Evolutionary conservation across 1,140 invertebrate genomes (phyloP).

Genomic region (Brachionus manjavacas): DNA sequence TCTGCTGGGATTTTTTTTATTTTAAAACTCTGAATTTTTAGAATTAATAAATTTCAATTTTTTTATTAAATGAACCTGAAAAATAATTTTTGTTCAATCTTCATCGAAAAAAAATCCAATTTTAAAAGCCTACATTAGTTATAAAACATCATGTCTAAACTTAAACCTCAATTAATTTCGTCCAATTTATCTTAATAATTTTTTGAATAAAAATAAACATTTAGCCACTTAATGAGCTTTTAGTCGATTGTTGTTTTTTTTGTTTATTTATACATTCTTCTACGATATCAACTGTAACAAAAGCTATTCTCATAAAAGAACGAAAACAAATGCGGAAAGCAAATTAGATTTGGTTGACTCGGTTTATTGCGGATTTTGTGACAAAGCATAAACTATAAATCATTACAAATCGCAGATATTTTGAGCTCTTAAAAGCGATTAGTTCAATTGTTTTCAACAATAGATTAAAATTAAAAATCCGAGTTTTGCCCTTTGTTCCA

Average conservation of each 20-base stretch:
- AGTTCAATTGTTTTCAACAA: background rate
- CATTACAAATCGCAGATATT: background rate
- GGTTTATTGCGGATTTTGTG: constrained; percentile 21
- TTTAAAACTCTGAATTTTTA: no score
- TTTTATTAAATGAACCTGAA: no score
- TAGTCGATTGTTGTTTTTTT: background rate
- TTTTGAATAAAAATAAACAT: background rate
- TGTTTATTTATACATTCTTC: background rate
- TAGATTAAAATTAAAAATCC: background rate
- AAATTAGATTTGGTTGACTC: constrained; percentile 30
- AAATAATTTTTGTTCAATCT: no score
- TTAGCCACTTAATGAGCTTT: background rate
- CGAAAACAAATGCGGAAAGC: background rate
- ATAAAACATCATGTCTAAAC: no score
- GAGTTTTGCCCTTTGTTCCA: background rate
- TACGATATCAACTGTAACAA: background rate
- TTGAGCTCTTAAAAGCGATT: background rate
- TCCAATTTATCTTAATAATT: background rate
- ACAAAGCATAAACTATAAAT: background rate
- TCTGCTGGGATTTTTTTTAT: no score
- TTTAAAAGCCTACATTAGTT: no score
- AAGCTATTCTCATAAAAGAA: background rate
- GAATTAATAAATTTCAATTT: no score
- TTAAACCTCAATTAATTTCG: background rate
- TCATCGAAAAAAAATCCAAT: no score